Base-by-base conservation (phyloP, 2,113 vertebrate species). In the Suncus etruscus region DNA sequence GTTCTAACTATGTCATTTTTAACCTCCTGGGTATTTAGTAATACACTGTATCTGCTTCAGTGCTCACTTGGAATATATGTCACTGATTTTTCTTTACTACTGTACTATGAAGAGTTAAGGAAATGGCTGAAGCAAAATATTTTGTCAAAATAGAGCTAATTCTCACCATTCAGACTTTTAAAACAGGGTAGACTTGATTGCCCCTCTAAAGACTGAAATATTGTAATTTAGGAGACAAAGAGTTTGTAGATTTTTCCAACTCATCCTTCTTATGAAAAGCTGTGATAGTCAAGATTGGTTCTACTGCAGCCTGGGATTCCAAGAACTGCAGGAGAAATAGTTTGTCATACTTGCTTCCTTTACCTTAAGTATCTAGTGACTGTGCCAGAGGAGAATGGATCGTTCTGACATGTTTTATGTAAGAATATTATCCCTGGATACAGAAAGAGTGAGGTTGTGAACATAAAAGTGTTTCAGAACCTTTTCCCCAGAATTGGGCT, bases 401-500 rank as follows among this genome's bases (percentile, higher is more conserved):
- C 47, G n/a, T 2, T 50, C 45, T 76, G n/a, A 9, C 32, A 25
- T 18, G 3, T 14, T 8, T 76, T 47, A 16, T 11, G 16, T 29
- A 1, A 11, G 32, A 29, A 39, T 39, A 39, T 39, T 39, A 39
- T 39, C 58, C 22, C 22, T 4, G 16, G 22, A 18, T 61, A 20
- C 58, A 61, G 0, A 3, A 6, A 10, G 0, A 3, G 32, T 12
- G 4, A 48, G 4, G 0, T 6, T 7, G 27, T 8, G 14, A 8
- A 2, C n/a, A 22, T 0, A 3, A 0, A 20, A 2, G 65, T 5
- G 14, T 6, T 29, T 1, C 3, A 25, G 22, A 9, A 15, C 11
- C 5, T 63, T 75, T 66, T 32, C 61, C 11, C 11, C 50, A 39
- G 50, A 45, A 66, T 83, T 2, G 8, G 5, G 47, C 31, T 31